phyloP scores from a whole-genome alignment of 2,113 vertebrate species.

The Heterotis niloticus region DNA sequence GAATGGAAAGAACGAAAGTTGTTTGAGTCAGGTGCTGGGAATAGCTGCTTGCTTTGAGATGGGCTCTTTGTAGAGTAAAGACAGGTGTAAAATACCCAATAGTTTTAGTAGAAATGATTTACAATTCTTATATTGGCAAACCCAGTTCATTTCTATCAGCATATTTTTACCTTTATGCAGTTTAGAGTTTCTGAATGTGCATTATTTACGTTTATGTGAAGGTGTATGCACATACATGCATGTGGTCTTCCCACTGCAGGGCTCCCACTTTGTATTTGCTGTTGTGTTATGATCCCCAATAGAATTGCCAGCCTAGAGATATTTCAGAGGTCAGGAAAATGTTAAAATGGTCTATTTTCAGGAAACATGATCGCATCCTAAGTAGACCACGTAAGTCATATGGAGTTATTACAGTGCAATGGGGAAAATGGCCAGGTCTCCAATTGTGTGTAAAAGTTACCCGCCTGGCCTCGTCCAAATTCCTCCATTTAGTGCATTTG shows the following conservation, averaged over 20 bases:
- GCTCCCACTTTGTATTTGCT: conserved; percentile 21
- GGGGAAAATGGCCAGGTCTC: not conserved
- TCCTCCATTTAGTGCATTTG: conserved; percentile 11
- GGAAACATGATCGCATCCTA: conserved; percentile 28
- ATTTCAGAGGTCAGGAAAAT: conserved; percentile 35
- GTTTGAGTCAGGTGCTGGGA: no score
- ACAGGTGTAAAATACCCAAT: no score
- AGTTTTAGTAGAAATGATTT: no score
- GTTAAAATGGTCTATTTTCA: conserved; percentile 38
- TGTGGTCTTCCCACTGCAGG: not conserved
- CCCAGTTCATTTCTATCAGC: no score
- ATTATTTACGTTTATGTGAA: not conserved
- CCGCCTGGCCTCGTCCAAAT: not conserved
- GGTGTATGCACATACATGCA: not conserved
- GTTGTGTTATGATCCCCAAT: conserved; percentile 19
- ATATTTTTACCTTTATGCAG: no score
- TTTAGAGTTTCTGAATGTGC: not conserved
- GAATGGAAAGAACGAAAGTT: no score
- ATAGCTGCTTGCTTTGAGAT: no score
- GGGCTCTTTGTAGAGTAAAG: no score
- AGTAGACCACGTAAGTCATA: conserved; percentile 19
- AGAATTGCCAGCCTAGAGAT: conserved; percentile 13
- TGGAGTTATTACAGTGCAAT: conserved; percentile 16
- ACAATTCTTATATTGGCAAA: no score
- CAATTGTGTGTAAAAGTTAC: not conserved